Base-by-base conservation (phyloP, 1,140 invertebrate species). In the Drosophila kurseongensis region DNA sequence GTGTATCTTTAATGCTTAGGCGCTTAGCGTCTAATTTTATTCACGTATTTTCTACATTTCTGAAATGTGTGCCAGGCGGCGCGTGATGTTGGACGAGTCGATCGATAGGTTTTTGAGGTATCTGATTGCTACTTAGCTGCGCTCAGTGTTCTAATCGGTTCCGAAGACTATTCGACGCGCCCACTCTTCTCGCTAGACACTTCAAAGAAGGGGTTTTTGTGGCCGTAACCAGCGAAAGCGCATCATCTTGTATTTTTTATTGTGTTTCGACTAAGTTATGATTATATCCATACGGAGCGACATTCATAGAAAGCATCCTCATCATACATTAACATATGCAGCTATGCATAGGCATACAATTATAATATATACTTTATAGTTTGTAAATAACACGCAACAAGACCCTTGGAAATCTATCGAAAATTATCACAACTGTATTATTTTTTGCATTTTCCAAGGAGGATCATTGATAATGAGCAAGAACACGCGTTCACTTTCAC, bases 391-490 rank as follows among this genome's bases (percentile, higher is more conserved):
- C 60, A 84, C 69, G 54, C 75, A 86, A 67, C 67, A 72, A 67
- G 38, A 66, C 68, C 63, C 75, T 84, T 74, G 63, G 69, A 58
- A 85, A 62, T 78, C 61, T 44, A 75, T 60, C 58, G 67, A 54
- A 75, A 79, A 76, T 51, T 57, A 77, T 68, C 54, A 75, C 73
- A 59, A 73, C 67, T 89, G 84, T 89, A 89, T 89, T 89, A 89
- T 80, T 89, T 89, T 88, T 79, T 84, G 84, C 84, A 89, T 89
- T 89, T 89, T 84, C 56, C 75, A 83, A 85, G 77, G 61, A 40
- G 59, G 78, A 75, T 54, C 58, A 80, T 72, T 54, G 29, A 78
- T 8, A 56, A 36, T 10, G 50, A 51, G 48, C 48, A 10, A 51
- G 9, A 50, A 14, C 4, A 48, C 59, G 56, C 58, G 44, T 51